Evolutionary conservation across 2,888 invertebrate species (phyloP), one percentile per base, ranked within the genome.

Genomic region (Atethmia centrago): DNA sequence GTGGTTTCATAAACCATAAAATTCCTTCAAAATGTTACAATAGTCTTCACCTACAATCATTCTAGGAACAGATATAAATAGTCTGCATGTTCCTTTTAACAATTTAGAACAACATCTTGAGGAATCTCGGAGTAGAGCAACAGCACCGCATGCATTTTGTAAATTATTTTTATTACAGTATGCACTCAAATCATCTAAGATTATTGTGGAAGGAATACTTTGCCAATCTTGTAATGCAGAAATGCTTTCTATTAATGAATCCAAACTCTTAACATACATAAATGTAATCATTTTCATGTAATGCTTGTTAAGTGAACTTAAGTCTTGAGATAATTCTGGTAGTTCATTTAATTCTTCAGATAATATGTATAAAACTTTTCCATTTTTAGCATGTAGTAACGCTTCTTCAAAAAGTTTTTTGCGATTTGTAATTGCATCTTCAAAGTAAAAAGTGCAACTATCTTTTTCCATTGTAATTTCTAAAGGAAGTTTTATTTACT

Each of bases 211-310:
- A 21, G 96, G 96, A 12, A 94, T 79, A 87, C 88, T 92, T 85
- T 95, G 90, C 96, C 96, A 96, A 64, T 92, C 88, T 2, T 94
- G 92, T 76, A 96, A 85, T 53, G 92, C 89, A 47, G 92, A 89
- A 73, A 95, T 77, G 84, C 92, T 93, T 84, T 95, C 95, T 76
- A 95, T 80, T 10, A 96, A 85, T n/a, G 92, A 88, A 66, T 93
- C 90, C 63, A 93, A 79, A 74, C 83, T 91, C 62, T 91, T 91
- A 55, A 92, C 93, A 90, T 96, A 96, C 19, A 96, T 81, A 87
- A 96, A 96, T 84, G 92, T 94, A 31, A 96, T 93, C 94, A 95
- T 94, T 89, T 95, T 96, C 92, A 96, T 93, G 69, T 93, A 95
- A 84, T 94, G 92, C 78, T 92, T 92, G 64, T 93, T 93, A 1